Percentiles rank a stretch among this genome's conserved stretches.
phyloP scores from a whole-genome alignment of 23 tunicate species.

The Botrylloides violaceus region DNA sequence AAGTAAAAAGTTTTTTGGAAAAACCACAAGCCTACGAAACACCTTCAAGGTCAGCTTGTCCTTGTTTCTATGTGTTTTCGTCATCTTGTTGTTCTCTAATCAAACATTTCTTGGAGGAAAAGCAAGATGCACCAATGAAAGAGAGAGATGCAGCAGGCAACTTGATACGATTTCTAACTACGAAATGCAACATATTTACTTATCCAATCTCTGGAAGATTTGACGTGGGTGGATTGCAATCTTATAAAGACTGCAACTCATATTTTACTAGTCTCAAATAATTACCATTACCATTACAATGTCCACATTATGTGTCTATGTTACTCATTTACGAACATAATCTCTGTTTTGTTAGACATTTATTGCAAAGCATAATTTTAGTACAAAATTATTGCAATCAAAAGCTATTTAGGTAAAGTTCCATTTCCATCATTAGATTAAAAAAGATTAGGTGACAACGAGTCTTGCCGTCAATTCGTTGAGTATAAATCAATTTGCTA shows the following conservation, averaged over 20 bases:
- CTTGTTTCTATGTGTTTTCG: constrained; percentile 72
- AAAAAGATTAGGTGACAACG: too few relatives aligned
- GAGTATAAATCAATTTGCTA: too few relatives aligned
- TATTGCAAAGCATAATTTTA: too few relatives aligned
- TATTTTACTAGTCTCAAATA: constrained; percentile 23
- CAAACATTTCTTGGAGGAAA: constrained; percentile 34
- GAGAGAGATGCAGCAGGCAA: constrained; percentile 89
- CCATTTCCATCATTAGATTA: too few relatives aligned
- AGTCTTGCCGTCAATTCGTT: too few relatives aligned
- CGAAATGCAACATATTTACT: constrained; percentile 37
- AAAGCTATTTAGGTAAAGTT: too few relatives aligned
- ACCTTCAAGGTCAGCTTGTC: constrained; percentile 60
- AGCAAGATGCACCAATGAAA: constrained; percentile 25
- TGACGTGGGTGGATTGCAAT: constrained; percentile 64
- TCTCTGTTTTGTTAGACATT: too few relatives aligned
- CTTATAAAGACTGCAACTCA: constrained; percentile 35
- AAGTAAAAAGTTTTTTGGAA: constrained; percentile 44
- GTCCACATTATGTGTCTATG: too few relatives aligned
- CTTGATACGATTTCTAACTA: constrained; percentile 31
- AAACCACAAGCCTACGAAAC: constrained; percentile 59
- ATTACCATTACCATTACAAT: too few relatives aligned
- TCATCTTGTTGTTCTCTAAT: constrained; percentile 21
- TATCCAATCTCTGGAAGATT: constrained; percentile 62
- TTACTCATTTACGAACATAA: too few relatives aligned
- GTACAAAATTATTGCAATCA: too few relatives aligned